Evolutionary conservation across 2,113 vertebrate genomes (phyloP).

Genomic region (Aramus guarauna): DNA sequence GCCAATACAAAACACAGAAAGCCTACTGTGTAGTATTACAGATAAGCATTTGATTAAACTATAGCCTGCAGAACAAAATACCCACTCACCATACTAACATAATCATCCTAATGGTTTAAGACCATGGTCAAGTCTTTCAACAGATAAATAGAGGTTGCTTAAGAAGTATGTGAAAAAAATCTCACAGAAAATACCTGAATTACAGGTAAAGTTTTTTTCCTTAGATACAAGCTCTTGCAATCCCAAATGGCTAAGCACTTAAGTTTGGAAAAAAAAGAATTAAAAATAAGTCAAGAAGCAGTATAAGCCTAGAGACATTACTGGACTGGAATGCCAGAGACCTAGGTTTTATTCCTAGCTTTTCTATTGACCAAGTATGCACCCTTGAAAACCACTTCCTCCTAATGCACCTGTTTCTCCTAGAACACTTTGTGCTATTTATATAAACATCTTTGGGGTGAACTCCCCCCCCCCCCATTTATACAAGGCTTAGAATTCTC

Average conservation of each 20-base stretch:
- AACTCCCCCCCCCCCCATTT: background rate
- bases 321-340: background rate
- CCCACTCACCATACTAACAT: conserved; percentile 38
- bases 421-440: background rate
- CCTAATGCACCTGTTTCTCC: conserved; percentile 9
- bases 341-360: conserved; percentile 1
- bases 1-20: conserved; percentile 34
- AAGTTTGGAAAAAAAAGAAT: too few species aligned
- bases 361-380: background rate
- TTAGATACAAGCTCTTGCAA: background rate
- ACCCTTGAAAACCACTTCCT: conserved; percentile 51
- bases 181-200: background rate
- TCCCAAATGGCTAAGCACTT: too few species aligned
- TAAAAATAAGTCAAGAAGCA: background rate
- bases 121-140: conserved; percentile 1
- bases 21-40: conserved; percentile 36
- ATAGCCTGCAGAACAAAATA: conserved; percentile 55
- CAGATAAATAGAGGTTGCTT: background rate
- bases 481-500: background rate
- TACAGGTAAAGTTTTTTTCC: background rate
- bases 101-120: conserved; percentile 44
- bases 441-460: background rate
- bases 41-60: conserved; percentile 58
- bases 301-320: background rate
- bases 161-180: background rate